phyloP scores from a whole-genome alignment of 2,113 vertebrate species.

The Marcusenius ussheri region DNA sequence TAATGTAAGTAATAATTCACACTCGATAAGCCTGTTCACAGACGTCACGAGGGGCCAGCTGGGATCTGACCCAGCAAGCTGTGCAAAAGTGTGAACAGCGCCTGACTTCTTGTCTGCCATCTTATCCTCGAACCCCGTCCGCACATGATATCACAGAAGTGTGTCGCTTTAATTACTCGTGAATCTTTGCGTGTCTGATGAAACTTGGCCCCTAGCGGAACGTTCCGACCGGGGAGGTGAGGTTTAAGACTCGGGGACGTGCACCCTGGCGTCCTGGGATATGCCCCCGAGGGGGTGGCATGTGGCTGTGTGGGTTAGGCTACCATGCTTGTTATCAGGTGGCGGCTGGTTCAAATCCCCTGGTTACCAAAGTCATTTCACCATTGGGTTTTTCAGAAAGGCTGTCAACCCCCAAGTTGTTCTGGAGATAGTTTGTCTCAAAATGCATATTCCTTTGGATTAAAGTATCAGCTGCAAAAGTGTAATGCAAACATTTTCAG shows the following conservation, averaged over 20 bases:
- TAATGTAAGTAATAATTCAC: slow-evolving; percentile 3
- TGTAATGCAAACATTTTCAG: background rate
- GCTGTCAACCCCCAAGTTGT: background rate
- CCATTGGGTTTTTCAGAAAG: background rate
- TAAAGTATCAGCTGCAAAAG: background rate
- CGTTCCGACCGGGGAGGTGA: background rate
- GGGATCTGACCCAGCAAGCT: background rate
- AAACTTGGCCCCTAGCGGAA: background rate
- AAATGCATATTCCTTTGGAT: background rate
- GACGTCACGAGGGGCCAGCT: background rate
- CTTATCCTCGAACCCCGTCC: background rate
- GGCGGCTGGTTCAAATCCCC: background rate
- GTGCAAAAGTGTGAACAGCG: background rate
- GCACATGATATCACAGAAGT: background rate
- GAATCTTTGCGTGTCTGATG: background rate
- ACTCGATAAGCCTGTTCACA: background rate
- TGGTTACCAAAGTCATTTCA: background rate
- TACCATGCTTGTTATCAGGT: background rate
- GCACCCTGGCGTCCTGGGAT: background rate
- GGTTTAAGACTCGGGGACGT: background rate
- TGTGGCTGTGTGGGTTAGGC: background rate
- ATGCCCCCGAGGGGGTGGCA: background rate
- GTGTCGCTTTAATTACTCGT: background rate
- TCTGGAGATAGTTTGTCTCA: background rate
- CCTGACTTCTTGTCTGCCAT: background rate